A percentile compares a stretch with the other conserved stretches of the same genome.
These are phyloP conservation scores for Karalla daura DNA, from an alignment of 2,797 vertebrate species.

Conservation along the genomic window DNA sequence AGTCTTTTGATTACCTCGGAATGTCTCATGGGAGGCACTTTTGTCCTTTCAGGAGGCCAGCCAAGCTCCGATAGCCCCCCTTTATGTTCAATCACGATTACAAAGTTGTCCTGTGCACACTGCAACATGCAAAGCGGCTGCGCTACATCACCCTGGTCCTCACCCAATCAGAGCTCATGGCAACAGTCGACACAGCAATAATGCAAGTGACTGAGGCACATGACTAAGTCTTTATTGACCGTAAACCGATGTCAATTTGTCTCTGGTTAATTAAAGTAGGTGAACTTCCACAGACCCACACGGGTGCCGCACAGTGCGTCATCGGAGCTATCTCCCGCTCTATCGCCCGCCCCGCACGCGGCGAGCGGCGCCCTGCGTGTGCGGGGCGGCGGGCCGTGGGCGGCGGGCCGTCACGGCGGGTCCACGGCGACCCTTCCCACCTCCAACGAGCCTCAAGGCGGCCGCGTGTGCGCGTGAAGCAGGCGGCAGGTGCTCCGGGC, in stretches of 20 bases:
- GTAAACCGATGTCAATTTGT: no score
- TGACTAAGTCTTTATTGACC: neutral
- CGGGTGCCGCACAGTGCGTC: constrained; percentile 10
- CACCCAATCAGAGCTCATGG: neutral
- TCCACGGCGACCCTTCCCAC: constrained; percentile 41
- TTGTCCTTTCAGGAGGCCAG: no score
- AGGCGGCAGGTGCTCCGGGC: constrained; percentile 67
- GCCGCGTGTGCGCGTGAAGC: constrained; percentile 40
- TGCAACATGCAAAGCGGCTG: neutral
- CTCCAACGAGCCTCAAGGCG: constrained; percentile 34
- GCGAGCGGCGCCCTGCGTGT: neutral
- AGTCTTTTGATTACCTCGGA: no score
- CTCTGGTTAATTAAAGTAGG: neutral
- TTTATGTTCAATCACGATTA: no score
- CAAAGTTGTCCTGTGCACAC: no score
- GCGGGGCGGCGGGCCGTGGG: neutral
- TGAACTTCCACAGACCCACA: neutral
- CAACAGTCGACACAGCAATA: neutral
- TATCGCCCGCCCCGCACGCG: neutral
- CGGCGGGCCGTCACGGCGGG: constrained; percentile 13
- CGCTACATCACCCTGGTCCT: neutral
- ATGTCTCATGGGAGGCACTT: no score
- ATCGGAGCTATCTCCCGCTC: constrained; percentile 7
- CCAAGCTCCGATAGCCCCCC: no score
- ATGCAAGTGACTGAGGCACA: neutral